These are phyloP conservation scores for Mimachlamys varia DNA, from an alignment of 2,888 invertebrate species.

Conservation along the genomic window DNA sequence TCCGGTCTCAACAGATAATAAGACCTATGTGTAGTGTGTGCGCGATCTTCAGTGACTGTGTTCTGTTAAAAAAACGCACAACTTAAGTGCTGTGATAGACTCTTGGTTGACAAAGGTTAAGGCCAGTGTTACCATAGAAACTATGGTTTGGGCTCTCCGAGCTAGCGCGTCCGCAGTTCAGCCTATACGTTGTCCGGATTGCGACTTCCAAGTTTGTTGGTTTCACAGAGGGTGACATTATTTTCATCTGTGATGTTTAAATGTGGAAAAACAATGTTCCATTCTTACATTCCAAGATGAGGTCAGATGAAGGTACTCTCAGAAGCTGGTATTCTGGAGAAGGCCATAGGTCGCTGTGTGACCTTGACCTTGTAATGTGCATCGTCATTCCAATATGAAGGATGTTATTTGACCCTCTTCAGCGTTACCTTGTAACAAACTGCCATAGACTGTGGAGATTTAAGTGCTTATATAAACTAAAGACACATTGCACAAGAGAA, in stretches of 20 bases:
- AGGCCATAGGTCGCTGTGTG: not conserved
- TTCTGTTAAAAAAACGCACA: not conserved
- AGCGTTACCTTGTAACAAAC: not conserved
- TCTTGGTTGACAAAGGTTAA: slow-evolving; percentile 28
- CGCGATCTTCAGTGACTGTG: not conserved
- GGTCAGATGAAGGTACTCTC: not conserved
- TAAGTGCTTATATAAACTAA: slow-evolving; percentile 26
- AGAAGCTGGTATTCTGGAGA: slow-evolving; percentile 24
- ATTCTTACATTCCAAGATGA: slow-evolving; percentile 12
- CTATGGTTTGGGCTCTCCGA: not conserved
- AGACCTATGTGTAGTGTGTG: slow-evolving; percentile 51
- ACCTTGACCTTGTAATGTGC: not conserved
- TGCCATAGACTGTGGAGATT: not conserved
- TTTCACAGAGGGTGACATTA: not conserved
- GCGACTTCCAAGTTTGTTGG: not conserved
- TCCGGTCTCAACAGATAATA: slow-evolving; percentile 43
- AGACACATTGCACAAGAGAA: not conserved
- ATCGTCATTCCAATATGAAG: slow-evolving; percentile 33
- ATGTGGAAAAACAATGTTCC: slow-evolving; percentile 3
- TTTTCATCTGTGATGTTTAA: slow-evolving; percentile 30
- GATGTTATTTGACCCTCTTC: not conserved
- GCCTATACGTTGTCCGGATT: not conserved
- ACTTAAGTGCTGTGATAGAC: slow-evolving; percentile 32
- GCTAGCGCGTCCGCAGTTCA: not conserved
- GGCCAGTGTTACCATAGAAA: slow-evolving; percentile 16